Percentiles rank a stretch among this genome's conserved stretches.
Conservation (phyloP, 2,797 vertebrate genomes). For the Coranthus polyacanthus region DNA sequence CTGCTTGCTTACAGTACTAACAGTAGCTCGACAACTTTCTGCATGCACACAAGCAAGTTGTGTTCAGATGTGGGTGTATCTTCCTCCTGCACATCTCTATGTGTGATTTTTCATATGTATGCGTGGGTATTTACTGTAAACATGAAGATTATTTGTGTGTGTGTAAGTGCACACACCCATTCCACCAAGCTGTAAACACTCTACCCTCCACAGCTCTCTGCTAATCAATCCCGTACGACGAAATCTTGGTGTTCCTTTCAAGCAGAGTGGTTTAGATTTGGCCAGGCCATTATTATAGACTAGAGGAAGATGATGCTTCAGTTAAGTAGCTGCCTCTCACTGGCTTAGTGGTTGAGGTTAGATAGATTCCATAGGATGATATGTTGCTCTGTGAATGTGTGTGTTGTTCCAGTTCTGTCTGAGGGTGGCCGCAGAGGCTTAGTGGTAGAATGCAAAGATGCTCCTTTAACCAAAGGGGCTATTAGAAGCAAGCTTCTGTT, state of each 20-base stretch:
- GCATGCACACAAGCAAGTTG: slow-evolving; percentile 2
- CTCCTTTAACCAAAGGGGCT: slow-evolving; percentile 48
- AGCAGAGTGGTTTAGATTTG: slow-evolving; percentile 52
- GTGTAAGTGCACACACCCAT: slow-evolving; percentile 11
- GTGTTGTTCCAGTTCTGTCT: slow-evolving; percentile 54
- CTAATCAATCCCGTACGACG: slow-evolving; percentile 69
- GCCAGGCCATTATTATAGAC: slow-evolving; percentile 74
- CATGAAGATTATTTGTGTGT: slow-evolving; percentile 27
- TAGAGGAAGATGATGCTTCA: slow-evolving; percentile 60
- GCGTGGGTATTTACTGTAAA: slow-evolving; percentile 23
- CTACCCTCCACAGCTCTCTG: slow-evolving; percentile 47
- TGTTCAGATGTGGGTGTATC: slow-evolving; percentile 21
- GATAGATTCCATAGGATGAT: slow-evolving; percentile 68
- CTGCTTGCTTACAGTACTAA: slow-evolving; percentile 39
- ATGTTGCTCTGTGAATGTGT: slow-evolving; percentile 33
- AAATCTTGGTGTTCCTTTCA: slow-evolving; percentile 43
- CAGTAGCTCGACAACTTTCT: slow-evolving; percentile 24
- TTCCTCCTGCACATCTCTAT: slow-evolving; percentile 20
- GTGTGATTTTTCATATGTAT: background rate
- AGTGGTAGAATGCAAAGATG: slow-evolving; percentile 62
- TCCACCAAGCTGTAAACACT: slow-evolving; percentile 38
- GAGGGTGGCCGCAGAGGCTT: slow-evolving; percentile 58
- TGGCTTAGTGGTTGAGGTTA: slow-evolving; percentile 68
- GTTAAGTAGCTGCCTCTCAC: slow-evolving; percentile 65
- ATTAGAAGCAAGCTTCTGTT: slow-evolving; percentile 57